phyloP scores from a whole-genome alignment of 2,888 invertebrate genomes.

The Hetaerina titia region DNA sequence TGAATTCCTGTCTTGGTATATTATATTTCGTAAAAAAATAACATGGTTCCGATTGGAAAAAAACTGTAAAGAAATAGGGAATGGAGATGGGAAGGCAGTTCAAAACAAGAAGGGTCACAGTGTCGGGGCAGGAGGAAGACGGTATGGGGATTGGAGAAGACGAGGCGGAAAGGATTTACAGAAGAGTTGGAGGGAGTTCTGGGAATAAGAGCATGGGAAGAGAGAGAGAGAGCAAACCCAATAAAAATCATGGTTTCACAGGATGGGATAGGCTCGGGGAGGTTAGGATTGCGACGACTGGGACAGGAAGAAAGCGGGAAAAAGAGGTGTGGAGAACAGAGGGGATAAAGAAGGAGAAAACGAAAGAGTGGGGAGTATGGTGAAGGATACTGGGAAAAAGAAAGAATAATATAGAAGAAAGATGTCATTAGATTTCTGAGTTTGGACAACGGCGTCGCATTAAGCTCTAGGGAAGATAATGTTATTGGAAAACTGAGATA shows the following conservation, averaged over 20 bases:
- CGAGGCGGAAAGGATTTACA: no score
- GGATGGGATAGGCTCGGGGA: background rate
- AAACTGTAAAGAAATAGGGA: background rate
- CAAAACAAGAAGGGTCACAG: background rate
- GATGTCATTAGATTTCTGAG: background rate
- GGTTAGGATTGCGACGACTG: background rate
- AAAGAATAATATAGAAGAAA: background rate
- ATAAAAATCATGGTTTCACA: constrained; percentile 54
- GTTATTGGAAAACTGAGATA: no score
- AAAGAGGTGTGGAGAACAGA: background rate
- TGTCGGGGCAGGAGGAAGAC: no score
- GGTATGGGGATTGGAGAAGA: no score
- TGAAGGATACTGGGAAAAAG: background rate
- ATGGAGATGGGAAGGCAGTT: background rate
- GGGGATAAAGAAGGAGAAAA: background rate
- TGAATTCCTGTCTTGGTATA: background rate
- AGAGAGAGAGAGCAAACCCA: constrained; percentile 27
- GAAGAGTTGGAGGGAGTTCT: constrained; percentile 7
- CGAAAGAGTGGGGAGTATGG: background rate
- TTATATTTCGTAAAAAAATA: background rate
- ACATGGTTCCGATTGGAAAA: background rate
- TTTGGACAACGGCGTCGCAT: background rate
- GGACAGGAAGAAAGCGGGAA: no score
- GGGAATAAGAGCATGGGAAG: background rate
- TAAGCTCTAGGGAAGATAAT: background rate